phyloP scores from a whole-genome alignment of 2,113 vertebrate genomes.

The Nycticebus coucang region DNA sequence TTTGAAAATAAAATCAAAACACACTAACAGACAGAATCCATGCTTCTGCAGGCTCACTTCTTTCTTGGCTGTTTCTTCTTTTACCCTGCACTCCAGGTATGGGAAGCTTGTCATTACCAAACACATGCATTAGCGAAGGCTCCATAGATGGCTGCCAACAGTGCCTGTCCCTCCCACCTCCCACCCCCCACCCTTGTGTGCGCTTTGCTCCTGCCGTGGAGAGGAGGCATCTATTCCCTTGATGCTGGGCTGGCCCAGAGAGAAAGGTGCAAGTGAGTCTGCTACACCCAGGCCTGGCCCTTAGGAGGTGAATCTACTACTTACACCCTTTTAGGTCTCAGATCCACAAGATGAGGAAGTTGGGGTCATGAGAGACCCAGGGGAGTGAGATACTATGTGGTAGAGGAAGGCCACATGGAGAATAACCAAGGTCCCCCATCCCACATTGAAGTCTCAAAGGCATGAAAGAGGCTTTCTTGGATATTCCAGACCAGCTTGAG shows the following conservation, averaged over 20 bases:
- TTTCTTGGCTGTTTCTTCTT: background rate
- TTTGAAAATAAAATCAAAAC: background rate
- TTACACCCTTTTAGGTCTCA: background rate
- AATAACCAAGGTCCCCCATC: background rate
- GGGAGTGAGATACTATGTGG: background rate
- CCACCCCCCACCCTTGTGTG: fast-evolving
- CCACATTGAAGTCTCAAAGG: background rate
- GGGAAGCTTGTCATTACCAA: background rate
- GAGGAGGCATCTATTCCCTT: background rate
- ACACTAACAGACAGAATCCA: background rate
- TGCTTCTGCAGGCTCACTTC: background rate
- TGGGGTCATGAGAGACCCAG: background rate
- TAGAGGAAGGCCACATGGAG: background rate
- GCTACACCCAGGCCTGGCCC: background rate
- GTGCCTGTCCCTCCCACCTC: background rate
- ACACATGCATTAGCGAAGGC: background rate
- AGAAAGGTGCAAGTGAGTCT: too few species aligned
- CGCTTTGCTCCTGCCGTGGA: background rate
- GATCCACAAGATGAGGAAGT: background rate
- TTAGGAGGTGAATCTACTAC: background rate
- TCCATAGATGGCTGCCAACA: background rate
- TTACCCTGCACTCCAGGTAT: background rate
- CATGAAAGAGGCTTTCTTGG: background rate
- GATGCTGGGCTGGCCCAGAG: background rate
- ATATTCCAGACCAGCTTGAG: background rate